phyloP scores from a whole-genome alignment of 2,113 vertebrate species.

The Cheilinus undulatus region DNA sequence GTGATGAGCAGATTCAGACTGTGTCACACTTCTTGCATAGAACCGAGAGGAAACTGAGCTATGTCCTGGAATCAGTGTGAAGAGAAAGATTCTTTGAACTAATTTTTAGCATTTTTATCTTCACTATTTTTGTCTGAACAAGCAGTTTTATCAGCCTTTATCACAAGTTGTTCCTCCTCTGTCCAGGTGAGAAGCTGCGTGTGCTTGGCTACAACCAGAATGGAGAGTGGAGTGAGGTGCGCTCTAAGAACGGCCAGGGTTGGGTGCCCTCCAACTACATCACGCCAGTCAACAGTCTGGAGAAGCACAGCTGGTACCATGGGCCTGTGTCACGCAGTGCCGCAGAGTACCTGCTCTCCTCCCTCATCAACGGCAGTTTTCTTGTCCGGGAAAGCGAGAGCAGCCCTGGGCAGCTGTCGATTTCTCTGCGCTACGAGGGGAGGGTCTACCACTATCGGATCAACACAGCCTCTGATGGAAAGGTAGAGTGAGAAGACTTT shows the following conservation, averaged over 20 bases:
- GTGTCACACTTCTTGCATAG: neutral
- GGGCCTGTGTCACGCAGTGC: slow-evolving; percentile 97
- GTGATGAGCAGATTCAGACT: neutral
- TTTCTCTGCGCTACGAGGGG: slow-evolving; percentile 97
- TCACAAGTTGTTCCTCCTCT: neutral
- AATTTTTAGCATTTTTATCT: no score
- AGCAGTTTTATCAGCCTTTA: no score
- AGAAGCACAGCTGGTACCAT: slow-evolving; percentile 99
- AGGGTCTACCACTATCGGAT: slow-evolving; percentile 99
- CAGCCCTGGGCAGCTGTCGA: slow-evolving; percentile 97
- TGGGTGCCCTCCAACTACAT: slow-evolving; percentile 99
- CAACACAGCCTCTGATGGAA: slow-evolving; percentile 93
- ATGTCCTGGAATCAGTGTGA: neutral
- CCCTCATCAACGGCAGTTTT: slow-evolving; percentile 98
- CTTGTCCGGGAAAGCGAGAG: slow-evolving; percentile 98
- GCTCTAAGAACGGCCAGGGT: slow-evolving; percentile 98
- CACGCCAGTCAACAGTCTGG: slow-evolving; percentile 98
- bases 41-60: neutral
- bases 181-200: slow-evolving; percentile 94
- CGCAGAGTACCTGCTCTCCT: slow-evolving; percentile 96
- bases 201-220: slow-evolving; percentile 99
- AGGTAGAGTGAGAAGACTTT: slow-evolving; percentile 83
- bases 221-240: slow-evolving; percentile 98
- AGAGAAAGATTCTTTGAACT: neutral
- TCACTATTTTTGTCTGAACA: no score